Conservation (phyloP, 2,888 invertebrate species). For the Leptura quadrifasciata region DNA sequence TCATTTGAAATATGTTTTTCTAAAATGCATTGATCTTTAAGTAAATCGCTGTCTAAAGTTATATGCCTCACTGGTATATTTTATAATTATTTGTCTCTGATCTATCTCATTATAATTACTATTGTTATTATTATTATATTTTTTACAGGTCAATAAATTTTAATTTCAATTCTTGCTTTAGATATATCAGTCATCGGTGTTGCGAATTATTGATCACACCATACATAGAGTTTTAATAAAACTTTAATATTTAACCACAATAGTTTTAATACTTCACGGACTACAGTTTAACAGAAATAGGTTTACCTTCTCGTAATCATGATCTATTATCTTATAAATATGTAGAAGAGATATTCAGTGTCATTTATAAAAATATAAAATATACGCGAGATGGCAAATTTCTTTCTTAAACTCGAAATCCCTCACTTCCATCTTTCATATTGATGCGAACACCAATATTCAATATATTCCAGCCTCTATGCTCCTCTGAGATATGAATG, state of each 20-base stretch:
- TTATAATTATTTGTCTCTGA: no score
- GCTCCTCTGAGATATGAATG: slow-evolving; percentile 41
- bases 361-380: slow-evolving; percentile 41
- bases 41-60: no score
- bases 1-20: no score
- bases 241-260: not conserved
- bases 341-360: slow-evolving; percentile 22
- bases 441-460: slow-evolving; percentile 47
- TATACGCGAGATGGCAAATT: slow-evolving; percentile 36
- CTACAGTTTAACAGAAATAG: not conserved
- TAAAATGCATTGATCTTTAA: no score
- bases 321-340: slow-evolving; percentile 28
- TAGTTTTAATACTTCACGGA: not conserved
- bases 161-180: no score
- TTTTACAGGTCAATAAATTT: no score
- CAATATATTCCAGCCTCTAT: slow-evolving; percentile 43
- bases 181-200: no score
- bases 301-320: not conserved
- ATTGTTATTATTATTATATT: no score
- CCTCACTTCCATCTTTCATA: slow-evolving; percentile 41
- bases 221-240: not conserved
- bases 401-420: slow-evolving; percentile 38
- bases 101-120: no score
- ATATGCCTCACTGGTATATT: no score
- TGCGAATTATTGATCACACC: no score